Conservation (phyloP, 2,888 invertebrate genomes). For the Epinotia ramella region DNA sequence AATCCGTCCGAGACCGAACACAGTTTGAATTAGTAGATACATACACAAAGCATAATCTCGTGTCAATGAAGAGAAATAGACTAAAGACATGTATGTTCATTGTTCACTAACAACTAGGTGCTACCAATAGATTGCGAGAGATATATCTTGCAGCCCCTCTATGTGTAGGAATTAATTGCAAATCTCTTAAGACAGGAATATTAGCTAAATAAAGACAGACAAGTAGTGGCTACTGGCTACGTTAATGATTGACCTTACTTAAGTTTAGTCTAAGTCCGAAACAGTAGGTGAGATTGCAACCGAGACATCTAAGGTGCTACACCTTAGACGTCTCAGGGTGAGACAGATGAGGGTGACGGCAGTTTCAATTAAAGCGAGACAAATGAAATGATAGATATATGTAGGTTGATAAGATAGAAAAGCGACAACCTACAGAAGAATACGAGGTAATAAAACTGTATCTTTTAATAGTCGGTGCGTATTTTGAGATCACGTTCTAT, state of each 20-base stretch:
- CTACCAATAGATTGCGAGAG: background rate
- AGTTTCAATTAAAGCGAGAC: background rate
- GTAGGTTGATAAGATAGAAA: background rate
- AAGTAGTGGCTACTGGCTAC: background rate
- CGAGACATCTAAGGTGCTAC: background rate
- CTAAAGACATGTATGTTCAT: background rate
- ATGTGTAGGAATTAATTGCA: background rate
- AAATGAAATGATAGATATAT: background rate
- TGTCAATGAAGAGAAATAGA: background rate
- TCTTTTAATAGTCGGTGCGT: slow-evolving; percentile 39
- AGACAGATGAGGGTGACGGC: background rate
- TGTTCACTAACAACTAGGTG: background rate
- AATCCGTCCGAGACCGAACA: background rate
- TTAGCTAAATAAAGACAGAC: background rate
- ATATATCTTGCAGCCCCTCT: background rate
- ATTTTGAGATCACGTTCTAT: slow-evolving; percentile 60
- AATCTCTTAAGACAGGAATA: background rate
- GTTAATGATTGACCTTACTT: too few relatives aligned
- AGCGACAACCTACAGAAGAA: slow-evolving; percentile 4
- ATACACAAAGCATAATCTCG: background rate
- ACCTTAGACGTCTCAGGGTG: too few relatives aligned
- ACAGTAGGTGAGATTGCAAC: background rate
- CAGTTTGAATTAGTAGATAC: background rate
- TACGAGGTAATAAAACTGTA: slow-evolving; percentile 41
- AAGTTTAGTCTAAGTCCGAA: too few relatives aligned